phyloP scores from a whole-genome alignment of 1,140 invertebrate species.

The Drosophila dunni region DNA sequence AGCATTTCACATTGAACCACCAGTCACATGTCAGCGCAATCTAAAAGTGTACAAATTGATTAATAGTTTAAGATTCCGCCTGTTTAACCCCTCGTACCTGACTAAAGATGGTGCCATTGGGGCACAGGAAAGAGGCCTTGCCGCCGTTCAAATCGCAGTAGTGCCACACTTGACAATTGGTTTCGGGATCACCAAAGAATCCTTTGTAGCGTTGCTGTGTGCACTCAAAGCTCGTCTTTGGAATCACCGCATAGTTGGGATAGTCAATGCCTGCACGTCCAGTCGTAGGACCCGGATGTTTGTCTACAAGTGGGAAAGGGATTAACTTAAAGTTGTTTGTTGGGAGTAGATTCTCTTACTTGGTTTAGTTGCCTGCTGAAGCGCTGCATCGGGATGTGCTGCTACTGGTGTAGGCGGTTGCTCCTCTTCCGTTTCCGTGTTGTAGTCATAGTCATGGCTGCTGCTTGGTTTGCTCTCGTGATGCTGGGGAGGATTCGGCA shows the following conservation, averaged over 20 bases:
- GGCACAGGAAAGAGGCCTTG: constrained; percentile 95
- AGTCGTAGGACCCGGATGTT: constrained; percentile 86
- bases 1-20: constrained; percentile 96
- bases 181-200: constrained; percentile 95
- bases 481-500: constrained; percentile 79
- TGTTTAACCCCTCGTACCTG: constrained; percentile 87
- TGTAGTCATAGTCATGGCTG: constrained; percentile 70
- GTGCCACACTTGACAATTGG: constrained; percentile 95
- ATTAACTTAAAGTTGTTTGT: background rate
- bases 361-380: constrained; percentile 52
- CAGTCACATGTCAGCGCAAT: constrained; percentile 92
- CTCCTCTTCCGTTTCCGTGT: constrained; percentile 46
- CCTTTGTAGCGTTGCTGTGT: constrained; percentile 94
- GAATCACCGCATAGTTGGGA: constrained; percentile 91
- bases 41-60: constrained; percentile 28
- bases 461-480: constrained; percentile 55
- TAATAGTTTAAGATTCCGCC: too few relatives aligned
- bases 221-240: constrained; percentile 92
- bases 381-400: constrained; percentile 32
- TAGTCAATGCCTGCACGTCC: constrained; percentile 93
- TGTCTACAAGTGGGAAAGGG: constrained; percentile 47
- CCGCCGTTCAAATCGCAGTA: constrained; percentile 96
- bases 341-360: constrained; percentile 48
- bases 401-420: constrained; percentile 9
- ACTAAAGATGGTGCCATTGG: constrained; percentile 96